phyloP scores from a whole-genome alignment of 2,888 invertebrate species.

The Calameuta pallipes region DNA sequence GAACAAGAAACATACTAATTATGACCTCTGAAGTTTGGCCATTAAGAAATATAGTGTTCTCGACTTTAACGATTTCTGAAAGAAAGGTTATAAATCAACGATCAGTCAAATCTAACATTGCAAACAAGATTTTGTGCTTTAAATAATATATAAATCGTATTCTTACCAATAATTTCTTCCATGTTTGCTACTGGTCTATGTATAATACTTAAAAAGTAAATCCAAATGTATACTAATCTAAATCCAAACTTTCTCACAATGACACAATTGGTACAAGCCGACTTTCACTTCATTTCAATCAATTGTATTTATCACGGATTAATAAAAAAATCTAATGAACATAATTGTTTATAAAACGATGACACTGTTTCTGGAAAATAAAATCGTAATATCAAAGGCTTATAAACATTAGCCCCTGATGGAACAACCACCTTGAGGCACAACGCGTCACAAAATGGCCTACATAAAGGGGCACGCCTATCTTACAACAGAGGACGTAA shows the following conservation, averaged over 20 bases:
- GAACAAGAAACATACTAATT: constrained; percentile 14
- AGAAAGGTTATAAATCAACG: constrained; percentile 16
- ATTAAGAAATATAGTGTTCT: constrained; percentile 30
- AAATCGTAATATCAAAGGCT: not conserved
- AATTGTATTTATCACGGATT: not conserved
- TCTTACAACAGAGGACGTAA: not conserved
- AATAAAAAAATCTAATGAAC: not conserved
- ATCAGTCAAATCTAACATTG: not conserved
- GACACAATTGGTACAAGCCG: not conserved
- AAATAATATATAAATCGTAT: constrained; percentile 3
- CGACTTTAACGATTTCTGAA: constrained; percentile 49
- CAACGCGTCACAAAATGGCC: constrained; percentile 55
- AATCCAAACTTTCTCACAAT: not conserved
- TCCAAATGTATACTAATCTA: not conserved
- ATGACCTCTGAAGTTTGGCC: constrained; percentile 23
- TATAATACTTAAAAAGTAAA: not conserved
- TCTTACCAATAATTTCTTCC: constrained; percentile 33
- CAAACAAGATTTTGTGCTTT: not conserved
- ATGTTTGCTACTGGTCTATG: constrained; percentile 14
- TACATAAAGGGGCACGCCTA: constrained; percentile 56
- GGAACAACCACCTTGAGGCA: constrained; percentile 47
- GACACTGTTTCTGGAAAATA: not conserved
- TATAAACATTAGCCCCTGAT: constrained; percentile 48
- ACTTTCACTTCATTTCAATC: not conserved
- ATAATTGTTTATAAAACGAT: not conserved